Evolutionary conservation across 2,888 invertebrate genomes (phyloP).

Genomic region (Mesodorylaimus sp.): DNA sequence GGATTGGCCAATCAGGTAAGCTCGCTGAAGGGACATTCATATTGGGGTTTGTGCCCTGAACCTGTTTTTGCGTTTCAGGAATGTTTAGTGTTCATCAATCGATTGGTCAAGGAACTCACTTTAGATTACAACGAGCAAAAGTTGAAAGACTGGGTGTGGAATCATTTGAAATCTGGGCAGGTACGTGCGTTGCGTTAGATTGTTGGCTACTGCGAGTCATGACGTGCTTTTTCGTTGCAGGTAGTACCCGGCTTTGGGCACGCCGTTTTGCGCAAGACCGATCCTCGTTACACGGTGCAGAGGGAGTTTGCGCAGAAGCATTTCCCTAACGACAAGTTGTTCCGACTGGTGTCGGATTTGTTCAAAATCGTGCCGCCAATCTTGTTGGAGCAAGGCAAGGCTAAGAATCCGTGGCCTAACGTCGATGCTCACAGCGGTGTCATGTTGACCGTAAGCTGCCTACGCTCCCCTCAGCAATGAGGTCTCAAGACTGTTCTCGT

Average conservation of each 20-base stretch:
- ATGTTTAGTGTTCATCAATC: constrained; percentile 80
- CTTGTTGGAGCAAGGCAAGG: constrained; percentile 76
- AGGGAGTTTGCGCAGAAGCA: constrained; percentile 82
- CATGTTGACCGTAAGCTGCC: constrained; percentile 52
- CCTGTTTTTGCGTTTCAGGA: too few species aligned
- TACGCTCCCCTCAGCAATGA: not conserved
- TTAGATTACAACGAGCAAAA: constrained; percentile 72
- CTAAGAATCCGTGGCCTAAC: constrained; percentile 95
- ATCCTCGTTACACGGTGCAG: constrained; percentile 76
- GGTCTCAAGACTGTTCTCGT: constrained; percentile 15
- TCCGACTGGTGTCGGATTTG: constrained; percentile 70
- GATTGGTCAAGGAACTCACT: constrained; percentile 58
- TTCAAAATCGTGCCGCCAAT: constrained; percentile 83
- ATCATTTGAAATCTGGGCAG: constrained; percentile 79
- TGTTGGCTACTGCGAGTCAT: not conserved
- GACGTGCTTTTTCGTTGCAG: constrained; percentile 20
- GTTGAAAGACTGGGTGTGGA: constrained; percentile 90
- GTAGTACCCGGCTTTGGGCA: constrained; percentile 95
- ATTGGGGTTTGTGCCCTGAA: constrained; percentile 28
- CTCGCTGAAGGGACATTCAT: too few species aligned
- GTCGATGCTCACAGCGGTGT: constrained; percentile 93
- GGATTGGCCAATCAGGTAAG: constrained; percentile 84
- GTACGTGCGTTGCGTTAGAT: constrained; percentile 19
- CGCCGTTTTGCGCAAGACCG: constrained; percentile 83
- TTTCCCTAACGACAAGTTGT: constrained; percentile 70